These are phyloP conservation scores for Amphiprion ocellaris DNA, from an alignment of 2,113 vertebrate species.

Conservation along the genomic window DNA sequence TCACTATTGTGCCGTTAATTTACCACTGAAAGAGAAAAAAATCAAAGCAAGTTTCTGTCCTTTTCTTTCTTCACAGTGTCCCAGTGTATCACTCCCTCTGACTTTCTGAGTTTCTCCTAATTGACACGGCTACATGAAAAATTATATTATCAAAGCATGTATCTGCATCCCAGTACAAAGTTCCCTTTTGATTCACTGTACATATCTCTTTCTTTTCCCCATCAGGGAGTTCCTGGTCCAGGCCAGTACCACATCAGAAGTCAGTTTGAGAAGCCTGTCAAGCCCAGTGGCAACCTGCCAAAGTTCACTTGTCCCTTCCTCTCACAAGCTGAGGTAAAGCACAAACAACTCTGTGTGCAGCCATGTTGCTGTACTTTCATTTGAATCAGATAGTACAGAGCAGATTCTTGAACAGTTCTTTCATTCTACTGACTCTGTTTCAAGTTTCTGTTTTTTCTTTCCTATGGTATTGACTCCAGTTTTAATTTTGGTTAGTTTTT, in stretches of 20 bases:
- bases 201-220: constrained; percentile 33
- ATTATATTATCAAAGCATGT: constrained; percentile 22
- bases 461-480: background rate
- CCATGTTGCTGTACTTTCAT: background rate
- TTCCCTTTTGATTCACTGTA: constrained; percentile 18
- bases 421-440: background rate
- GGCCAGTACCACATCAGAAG: constrained; percentile 77
- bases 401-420: background rate
- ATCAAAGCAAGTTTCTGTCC: constrained; percentile 11
- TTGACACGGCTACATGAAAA: constrained; percentile 4
- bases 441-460: background rate
- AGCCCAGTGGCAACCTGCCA: constrained; percentile 1
- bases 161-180: background rate
- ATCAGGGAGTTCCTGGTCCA: constrained; percentile 78
- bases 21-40: constrained; percentile 10
- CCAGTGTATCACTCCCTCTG: background rate
- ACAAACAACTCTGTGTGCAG: constrained; percentile 11
- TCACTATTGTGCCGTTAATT: background rate
- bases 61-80: background rate
- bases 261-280: constrained; percentile 72
- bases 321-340: constrained; percentile 70
- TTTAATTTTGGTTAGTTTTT: too few relatives aligned
- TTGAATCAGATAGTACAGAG: background rate
- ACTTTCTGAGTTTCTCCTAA: constrained; percentile 4
- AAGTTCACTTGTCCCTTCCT: constrained; percentile 57